Base-by-base conservation (phyloP, 2,888 invertebrate genomes). In the Rutpela maculata region DNA sequence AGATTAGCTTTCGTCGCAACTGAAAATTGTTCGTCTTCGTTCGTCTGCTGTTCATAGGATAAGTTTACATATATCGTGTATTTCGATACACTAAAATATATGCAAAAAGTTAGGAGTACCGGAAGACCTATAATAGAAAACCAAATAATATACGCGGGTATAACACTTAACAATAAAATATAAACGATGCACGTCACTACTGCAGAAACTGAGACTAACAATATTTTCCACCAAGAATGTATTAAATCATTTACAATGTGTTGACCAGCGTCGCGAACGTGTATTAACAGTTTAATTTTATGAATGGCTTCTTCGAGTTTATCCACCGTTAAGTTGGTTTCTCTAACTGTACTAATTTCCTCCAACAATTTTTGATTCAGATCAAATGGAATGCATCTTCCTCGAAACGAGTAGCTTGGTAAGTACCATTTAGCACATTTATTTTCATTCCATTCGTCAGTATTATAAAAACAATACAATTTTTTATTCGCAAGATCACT, bases 371-470 rank as follows among this genome's bases (percentile, higher is more conserved):
- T 0, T 6, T 57, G 12, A 55, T 55, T 56, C 1, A 38, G 4
- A 43, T 12, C 1, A 0, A 1, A n/a, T 35, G 74, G 74, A 0
- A 74, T 10, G 18, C 74, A 74, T 56, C 74, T 31, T 12, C 60
- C 68, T 22, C 57, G 18, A 10, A 7, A 68, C 3, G 50, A 26
- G 10, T 22, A n/a, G 26, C 74, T 74, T 50, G 67, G 67, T n/a
- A 69, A 6, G 22, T 74, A 69, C 74, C 74, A 74, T 17, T 50
- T 60, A 9, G 69, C 59, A 26, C 74, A 74, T 22, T 60, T 59
- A 10, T 18, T 56, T n/a, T 43, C 60, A 26, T 68, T 43, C 68
- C 68, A 74, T 7, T 4, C 50, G 0, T 2, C 17, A 7, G 35
- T 66, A 31, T 66, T 57, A 26, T 74, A 55, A 1, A 66, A 56